Conservation (phyloP, 2,888 invertebrate genomes). For the Cremastinae sp. region DNA sequence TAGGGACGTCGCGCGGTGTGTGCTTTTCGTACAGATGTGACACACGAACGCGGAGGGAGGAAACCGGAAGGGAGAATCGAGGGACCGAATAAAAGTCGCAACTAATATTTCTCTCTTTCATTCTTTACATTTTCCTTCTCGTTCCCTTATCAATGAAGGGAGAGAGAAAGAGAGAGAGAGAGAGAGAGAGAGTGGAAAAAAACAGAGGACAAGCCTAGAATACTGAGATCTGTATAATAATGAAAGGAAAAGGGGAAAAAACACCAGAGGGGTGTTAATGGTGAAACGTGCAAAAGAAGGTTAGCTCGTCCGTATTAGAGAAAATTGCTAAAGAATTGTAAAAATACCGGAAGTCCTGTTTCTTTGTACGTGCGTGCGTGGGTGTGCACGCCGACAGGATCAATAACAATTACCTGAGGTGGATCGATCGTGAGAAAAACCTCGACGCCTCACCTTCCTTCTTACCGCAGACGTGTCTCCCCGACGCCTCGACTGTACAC, state of each 20-base stretch:
- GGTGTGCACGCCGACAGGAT: constrained; percentile 11
- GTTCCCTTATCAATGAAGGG: constrained; percentile 48
- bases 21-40: constrained; percentile 13
- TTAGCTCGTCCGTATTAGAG: constrained; percentile 10
- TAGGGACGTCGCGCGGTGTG: constrained; percentile 62
- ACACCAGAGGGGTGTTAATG: background rate
- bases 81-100: constrained; percentile 21
- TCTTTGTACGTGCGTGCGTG: background rate
- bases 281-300: background rate
- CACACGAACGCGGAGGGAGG: constrained; percentile 18
- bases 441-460: constrained; percentile 29
- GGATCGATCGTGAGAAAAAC: constrained; percentile 43
- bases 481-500: background rate
- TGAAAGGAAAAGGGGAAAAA: background rate
- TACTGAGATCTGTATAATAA: background rate
- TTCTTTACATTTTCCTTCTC: too few relatives aligned
- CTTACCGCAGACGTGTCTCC: constrained; percentile 2
- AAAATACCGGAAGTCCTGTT: constrained; percentile 28
- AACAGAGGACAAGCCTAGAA: background rate
- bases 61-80: background rate
- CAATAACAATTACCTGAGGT: constrained; percentile 46
- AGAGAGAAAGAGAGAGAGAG: background rate
- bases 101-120: constrained; percentile 17
- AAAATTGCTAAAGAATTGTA: constrained; percentile 21
- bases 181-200: constrained; percentile 15